phyloP scores from a whole-genome alignment of 2,797 vertebrate species.

The Eremophila alpestris region DNA sequence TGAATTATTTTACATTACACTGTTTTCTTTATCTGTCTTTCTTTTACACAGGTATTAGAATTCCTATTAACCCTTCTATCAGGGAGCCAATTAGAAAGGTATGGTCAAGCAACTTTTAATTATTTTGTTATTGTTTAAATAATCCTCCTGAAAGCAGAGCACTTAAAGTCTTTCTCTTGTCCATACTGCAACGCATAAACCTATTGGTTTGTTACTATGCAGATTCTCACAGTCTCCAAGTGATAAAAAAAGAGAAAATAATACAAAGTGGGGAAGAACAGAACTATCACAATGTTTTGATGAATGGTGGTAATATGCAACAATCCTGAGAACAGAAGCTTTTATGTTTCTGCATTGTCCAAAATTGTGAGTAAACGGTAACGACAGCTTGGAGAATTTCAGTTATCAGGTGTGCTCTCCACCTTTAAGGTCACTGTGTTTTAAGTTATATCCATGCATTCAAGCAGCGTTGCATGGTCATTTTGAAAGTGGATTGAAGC shows the following conservation, averaged over 20 bases:
- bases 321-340: not conserved
- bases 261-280: not conserved
- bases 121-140: constrained; percentile 18
- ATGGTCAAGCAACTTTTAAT: constrained; percentile 41
- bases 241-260: constrained; percentile 34
- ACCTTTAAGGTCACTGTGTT: not conserved
- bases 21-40: constrained; percentile 48
- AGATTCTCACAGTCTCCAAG: not conserved
- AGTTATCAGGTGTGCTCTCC: not conserved
- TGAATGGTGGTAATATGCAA: constrained; percentile 34
- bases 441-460: not conserved
- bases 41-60: constrained; percentile 21
- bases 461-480: not conserved
- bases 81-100: constrained; percentile 41
- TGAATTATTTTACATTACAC: constrained; percentile 49
- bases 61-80: constrained; percentile 49
- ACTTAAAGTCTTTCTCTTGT: not conserved
- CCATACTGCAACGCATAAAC: not conserved
- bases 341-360: not conserved
- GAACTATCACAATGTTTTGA: not conserved
- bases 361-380: not conserved
- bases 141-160: not conserved
- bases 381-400: not conserved
- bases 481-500: not conserved
- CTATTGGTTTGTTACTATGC: not conserved